Evolutionary conservation across 1,140 invertebrate species (phyloP).

Genomic region (Papilio helenus): DNA sequence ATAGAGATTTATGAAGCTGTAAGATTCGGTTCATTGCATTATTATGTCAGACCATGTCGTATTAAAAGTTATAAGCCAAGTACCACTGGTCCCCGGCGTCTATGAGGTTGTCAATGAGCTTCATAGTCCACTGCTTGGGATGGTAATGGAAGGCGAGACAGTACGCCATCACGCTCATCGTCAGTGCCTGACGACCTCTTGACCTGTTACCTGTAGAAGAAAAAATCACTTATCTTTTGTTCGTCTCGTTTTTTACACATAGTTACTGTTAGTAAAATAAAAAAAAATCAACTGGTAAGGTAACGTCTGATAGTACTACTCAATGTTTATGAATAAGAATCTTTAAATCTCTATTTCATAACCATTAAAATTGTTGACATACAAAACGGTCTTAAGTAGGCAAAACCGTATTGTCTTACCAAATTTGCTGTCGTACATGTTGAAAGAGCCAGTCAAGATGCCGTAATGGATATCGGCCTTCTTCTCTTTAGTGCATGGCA

Average conservation of each 20-base stretch:
- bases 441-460: slow-evolving; percentile 71
- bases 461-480: slow-evolving; percentile 69
- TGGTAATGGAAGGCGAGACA: slow-evolving; percentile 82
- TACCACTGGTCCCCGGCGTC: slow-evolving; percentile 79
- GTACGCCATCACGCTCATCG: slow-evolving; percentile 83
- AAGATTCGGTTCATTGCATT: neutral
- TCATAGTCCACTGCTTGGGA: slow-evolving; percentile 81
- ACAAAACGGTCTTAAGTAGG: neutral
- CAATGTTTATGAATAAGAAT: no score
- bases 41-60: neutral
- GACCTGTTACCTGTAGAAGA: slow-evolving; percentile 58
- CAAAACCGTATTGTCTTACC: slow-evolving; percentile 53
- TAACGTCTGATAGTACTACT: no score
- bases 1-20: neutral
- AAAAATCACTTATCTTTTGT: neutral
- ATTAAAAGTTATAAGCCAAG: slow-evolving; percentile 24
- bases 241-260: neutral
- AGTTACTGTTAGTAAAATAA: no score
- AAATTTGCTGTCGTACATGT: slow-evolving; percentile 74
- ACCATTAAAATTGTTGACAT: no score
- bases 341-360: no score
- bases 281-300: no score
- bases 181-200: slow-evolving; percentile 80
- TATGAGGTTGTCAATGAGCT: slow-evolving; percentile 80
- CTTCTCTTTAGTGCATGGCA: slow-evolving; percentile 73